Percentiles rank a stretch among this genome's conserved stretches.
These are phyloP conservation scores for Nycticorax nycticorax DNA, from an alignment of 2,113 vertebrate genomes.

Conservation along the genomic window DNA sequence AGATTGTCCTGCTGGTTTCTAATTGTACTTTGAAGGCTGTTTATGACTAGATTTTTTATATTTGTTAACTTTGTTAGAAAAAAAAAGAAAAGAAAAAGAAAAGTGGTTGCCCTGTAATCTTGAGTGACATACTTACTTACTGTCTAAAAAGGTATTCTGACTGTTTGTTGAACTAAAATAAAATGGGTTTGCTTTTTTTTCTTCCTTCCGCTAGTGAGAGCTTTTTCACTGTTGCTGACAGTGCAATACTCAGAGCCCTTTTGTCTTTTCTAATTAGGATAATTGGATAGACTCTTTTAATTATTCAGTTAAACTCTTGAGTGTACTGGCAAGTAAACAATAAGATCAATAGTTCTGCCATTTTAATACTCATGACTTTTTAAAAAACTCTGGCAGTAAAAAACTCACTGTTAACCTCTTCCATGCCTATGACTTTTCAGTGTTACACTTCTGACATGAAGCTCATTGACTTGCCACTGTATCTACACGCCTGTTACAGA, in stretches of 20 bases:
- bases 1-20: slow-evolving; percentile 73
- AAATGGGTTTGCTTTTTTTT: slow-evolving; percentile 11
- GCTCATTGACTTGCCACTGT: not conserved
- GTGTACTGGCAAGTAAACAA: slow-evolving; percentile 5
- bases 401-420: not conserved
- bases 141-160: slow-evolving; percentile 32
- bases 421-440: not conserved
- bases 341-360: not conserved
- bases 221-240: slow-evolving; percentile 16
- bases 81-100: slow-evolving; percentile 73
- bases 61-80: slow-evolving; percentile 79
- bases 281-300: not conserved
- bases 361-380: not conserved
- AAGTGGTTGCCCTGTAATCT: slow-evolving; percentile 68
- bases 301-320: slow-evolving; percentile 10
- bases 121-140: slow-evolving; percentile 31
- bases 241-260: slow-evolving; percentile 5
- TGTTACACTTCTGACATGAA: not conserved
- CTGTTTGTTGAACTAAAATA: slow-evolving; percentile 49
- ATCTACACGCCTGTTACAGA: not conserved
- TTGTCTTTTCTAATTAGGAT: slow-evolving; percentile 11
- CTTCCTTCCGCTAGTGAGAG: not conserved
- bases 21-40: slow-evolving; percentile 77
- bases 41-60: slow-evolving; percentile 80
- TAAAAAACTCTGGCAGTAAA: not conserved